Conservation (phyloP, 2,797 vertebrate species). For the Phoebastria nigripes region DNA sequence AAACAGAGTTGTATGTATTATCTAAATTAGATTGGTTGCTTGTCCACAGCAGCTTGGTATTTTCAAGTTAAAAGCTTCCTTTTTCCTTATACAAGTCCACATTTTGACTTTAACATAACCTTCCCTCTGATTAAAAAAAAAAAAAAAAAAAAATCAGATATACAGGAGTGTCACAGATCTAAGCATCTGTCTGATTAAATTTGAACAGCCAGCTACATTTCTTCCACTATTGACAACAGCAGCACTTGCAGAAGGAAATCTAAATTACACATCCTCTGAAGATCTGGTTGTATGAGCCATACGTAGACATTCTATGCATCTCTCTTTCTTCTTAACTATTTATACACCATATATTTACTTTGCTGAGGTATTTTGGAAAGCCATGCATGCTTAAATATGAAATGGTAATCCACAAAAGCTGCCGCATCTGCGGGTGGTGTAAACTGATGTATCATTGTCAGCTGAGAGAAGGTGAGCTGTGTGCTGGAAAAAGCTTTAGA, state of each 20-base stretch:
- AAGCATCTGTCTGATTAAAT: not conserved
- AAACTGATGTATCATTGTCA: not conserved
- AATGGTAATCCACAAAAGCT: not conserved
- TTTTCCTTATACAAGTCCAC: not conserved
- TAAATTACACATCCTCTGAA: not conserved
- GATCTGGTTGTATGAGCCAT: not conserved
- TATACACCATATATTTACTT: not conserved
- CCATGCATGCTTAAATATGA: not conserved
- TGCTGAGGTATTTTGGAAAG: not conserved
- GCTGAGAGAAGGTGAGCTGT: not conserved
- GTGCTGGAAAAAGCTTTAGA: not conserved
- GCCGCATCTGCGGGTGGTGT: not conserved
- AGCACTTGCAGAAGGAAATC: not conserved
- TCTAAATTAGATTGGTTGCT: not conserved
- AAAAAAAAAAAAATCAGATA: not conserved
- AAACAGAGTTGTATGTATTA: not conserved
- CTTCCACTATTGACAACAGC: not conserved
- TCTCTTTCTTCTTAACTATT: not conserved
- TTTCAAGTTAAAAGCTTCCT: not conserved
- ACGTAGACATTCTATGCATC: not conserved
- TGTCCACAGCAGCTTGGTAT: not conserved
- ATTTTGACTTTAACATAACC: not conserved
- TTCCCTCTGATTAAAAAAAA: not conserved
- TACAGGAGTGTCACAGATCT: not conserved
- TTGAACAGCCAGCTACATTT: not conserved